phyloP scores from a whole-genome alignment of 2,113 vertebrate species.

The Leucopternis melanops region DNA sequence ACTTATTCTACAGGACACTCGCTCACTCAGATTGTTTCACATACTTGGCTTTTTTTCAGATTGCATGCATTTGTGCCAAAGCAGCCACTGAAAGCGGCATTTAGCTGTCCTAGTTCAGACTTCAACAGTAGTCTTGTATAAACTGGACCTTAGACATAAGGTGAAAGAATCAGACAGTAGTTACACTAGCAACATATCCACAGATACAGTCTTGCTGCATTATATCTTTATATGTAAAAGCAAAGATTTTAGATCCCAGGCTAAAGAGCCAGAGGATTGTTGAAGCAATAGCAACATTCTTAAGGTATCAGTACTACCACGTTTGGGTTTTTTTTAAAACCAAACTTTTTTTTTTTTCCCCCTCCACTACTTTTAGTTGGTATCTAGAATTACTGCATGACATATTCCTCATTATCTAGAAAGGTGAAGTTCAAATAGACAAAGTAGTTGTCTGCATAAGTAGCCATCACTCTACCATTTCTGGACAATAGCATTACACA shows the following conservation, averaged over 20 bases:
- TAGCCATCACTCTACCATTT: not conserved
- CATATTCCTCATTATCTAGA: not conserved
- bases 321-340: not conserved
- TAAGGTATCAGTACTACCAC: not conserved
- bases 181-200: not conserved
- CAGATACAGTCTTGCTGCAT: not conserved
- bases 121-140: not conserved
- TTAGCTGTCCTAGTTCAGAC: not conserved
- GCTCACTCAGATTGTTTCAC: not conserved
- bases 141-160: not conserved
- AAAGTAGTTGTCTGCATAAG: not conserved
- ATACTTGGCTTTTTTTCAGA: not conserved
- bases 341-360: not conserved
- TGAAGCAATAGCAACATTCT: not conserved
- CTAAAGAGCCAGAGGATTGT: not conserved
- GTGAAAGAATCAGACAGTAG: not conserved
- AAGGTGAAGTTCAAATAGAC: not conserved
- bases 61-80: not conserved
- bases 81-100: not conserved
- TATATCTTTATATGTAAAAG: not conserved
- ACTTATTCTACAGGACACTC: not conserved
- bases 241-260: not conserved
- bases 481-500: not conserved
- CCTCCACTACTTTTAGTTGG: not conserved
- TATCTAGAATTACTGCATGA: not conserved